Percentiles rank a stretch among this genome's conserved stretches.
phyloP scores from a whole-genome alignment of 2,113 vertebrate species.

The Sakesphorus luctuosus region DNA sequence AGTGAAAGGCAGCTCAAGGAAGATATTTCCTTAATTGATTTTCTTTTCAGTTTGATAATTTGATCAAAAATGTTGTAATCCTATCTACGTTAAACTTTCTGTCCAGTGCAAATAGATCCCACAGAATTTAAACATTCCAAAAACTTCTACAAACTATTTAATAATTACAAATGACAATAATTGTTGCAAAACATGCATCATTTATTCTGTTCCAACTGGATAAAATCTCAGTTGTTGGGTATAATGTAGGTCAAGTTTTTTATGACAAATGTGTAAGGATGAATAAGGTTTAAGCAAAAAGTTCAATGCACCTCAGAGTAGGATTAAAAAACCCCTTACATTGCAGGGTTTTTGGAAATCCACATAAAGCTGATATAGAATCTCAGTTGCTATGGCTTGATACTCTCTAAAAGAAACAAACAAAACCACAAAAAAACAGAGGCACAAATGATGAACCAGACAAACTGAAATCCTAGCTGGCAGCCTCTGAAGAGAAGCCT shows the following conservation, averaged over 20 bases:
- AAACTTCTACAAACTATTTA: not conserved
- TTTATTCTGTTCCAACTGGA: not conserved
- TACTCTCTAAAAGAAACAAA: not conserved
- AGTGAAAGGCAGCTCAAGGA: not conserved
- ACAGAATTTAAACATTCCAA: not conserved
- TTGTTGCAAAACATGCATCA: not conserved
- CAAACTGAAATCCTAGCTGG: not conserved
- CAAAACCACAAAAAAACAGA: not conserved
- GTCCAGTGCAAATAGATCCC: not conserved
- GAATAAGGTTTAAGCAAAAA: not conserved
- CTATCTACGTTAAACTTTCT: not conserved
- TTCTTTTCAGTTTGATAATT: not conserved
- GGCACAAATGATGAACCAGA: not conserved
- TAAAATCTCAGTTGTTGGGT: not conserved
- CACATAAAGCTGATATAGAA: not conserved
- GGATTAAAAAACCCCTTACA: not conserved
- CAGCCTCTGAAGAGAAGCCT: not conserved
- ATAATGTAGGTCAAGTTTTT: not conserved
- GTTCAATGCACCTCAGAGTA: not conserved
- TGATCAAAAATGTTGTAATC: not conserved
- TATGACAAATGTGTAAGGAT: not conserved
- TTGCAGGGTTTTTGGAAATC: not conserved
- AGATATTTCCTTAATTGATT: not conserved
- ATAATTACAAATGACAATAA: not conserved
- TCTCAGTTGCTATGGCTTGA: not conserved